These are phyloP conservation scores for Epistrophe eligans DNA, from an alignment of 2,888 invertebrate genomes.

Conservation along the genomic window DNA sequence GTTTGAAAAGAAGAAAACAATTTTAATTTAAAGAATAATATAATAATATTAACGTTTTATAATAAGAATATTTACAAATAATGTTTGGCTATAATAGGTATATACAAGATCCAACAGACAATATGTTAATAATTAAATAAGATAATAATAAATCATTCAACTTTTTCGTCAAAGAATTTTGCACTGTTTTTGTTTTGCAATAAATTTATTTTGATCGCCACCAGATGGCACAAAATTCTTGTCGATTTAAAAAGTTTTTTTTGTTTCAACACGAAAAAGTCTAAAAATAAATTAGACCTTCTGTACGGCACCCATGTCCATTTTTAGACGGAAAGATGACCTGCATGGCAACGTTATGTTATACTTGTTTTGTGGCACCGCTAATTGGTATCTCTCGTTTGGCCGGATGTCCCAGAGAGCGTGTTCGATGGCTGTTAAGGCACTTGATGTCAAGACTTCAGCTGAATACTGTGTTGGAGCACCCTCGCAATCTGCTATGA, in stretches of 20 bases:
- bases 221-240: constrained; percentile 32
- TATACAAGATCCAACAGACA: constrained; percentile 63
- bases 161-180: constrained; percentile 30
- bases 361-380: constrained; percentile 82
- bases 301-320: constrained; percentile 71
- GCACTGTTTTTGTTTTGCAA: constrained; percentile 43
- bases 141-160: constrained; percentile 35
- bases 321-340: constrained; percentile 82
- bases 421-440: constrained; percentile 87
- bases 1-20: constrained; percentile 25
- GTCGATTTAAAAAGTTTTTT: constrained; percentile 30
- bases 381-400: constrained; percentile 84
- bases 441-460: constrained; percentile 86
- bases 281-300: constrained; percentile 71
- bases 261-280: constrained; percentile 62
- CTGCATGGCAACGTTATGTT: constrained; percentile 84
- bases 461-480: constrained; percentile 88
- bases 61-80: constrained; percentile 68
- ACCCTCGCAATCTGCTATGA: constrained; percentile 84
- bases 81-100: constrained; percentile 65
- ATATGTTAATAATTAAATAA: constrained; percentile 36
- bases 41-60: constrained; percentile 43
- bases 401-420: constrained; percentile 86
- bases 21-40: constrained; percentile 24
- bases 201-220: constrained; percentile 36